These are phyloP conservation scores for Megalurothrips usitatus DNA, from an alignment of 2,888 invertebrate genomes.

Conservation along the genomic window DNA sequence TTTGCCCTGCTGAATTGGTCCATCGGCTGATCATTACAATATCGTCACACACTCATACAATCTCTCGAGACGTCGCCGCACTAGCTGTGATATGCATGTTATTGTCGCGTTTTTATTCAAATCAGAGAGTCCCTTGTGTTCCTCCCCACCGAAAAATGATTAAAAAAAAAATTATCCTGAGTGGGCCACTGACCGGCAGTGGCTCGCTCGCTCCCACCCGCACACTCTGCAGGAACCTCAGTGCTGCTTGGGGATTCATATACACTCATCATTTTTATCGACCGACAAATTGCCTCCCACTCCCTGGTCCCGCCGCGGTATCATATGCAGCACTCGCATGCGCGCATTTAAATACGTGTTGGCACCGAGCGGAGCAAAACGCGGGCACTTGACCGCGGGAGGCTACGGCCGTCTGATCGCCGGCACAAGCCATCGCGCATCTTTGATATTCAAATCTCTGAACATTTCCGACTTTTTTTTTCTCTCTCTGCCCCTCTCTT, in stretches of 20 bases:
- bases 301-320: background rate
- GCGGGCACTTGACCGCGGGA: background rate
- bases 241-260: slow-evolving; percentile 7
- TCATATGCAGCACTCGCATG: background rate
- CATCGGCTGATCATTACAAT: no score
- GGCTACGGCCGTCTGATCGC: background rate
- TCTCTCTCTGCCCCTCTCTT: background rate
- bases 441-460: slow-evolving; percentile 15
- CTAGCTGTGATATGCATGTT: no score
- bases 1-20: no score
- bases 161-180: no score
- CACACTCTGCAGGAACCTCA: no score
- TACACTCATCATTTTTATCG: slow-evolving; percentile 11
- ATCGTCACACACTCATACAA: no score
- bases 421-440: slow-evolving; percentile 16
- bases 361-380: background rate
- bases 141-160: background rate
- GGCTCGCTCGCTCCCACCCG: background rate
- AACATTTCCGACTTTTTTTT: background rate
- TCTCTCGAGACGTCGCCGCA: no score
- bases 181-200: background rate
- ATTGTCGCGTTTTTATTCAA: no score
- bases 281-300: slow-evolving; percentile 13
- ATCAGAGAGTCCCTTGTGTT: background rate
- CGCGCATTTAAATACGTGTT: background rate